Evolutionary conservation across 2,797 vertebrate species (phyloP).

Genomic region (Trachurus trachurus): DNA sequence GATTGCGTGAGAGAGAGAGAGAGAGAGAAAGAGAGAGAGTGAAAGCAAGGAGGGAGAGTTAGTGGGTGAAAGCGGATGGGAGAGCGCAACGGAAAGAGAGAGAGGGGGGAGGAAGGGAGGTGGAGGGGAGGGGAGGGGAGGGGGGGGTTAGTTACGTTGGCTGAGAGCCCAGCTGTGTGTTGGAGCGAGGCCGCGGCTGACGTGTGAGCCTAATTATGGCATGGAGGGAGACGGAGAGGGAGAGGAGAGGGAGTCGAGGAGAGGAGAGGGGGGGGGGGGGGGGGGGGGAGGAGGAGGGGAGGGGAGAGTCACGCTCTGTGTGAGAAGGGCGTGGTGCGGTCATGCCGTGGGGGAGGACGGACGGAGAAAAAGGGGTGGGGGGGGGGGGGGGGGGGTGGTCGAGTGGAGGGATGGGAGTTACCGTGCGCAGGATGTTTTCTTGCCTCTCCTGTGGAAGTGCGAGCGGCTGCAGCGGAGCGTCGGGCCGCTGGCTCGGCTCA

Average conservation of each 20-base stretch:
- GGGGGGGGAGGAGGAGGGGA: background rate
- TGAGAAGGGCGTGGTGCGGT: slow-evolving; percentile 81
- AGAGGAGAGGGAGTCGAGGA: slow-evolving; percentile 52
- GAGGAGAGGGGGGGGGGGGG: no score
- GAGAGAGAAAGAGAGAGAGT: slow-evolving; percentile 50
- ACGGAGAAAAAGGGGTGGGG: background rate
- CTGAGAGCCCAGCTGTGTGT: slow-evolving; percentile 83
- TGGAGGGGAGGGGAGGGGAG: background rate
- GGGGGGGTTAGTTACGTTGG: slow-evolving; percentile 74
- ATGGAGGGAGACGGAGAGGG: slow-evolving; percentile 71
- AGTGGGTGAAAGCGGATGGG: slow-evolving; percentile 77
- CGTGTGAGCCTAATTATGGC: slow-evolving; percentile 86
- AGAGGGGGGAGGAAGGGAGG: background rate
- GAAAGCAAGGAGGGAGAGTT: slow-evolving; percentile 46
- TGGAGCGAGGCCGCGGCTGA: slow-evolving; percentile 83
- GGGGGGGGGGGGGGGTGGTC: no score
- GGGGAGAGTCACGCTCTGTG: slow-evolving; percentile 76
- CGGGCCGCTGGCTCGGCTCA: slow-evolving; percentile 73
- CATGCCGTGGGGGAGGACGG: slow-evolving; percentile 71
- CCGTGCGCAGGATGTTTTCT: slow-evolving; percentile 72
- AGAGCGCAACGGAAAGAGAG: slow-evolving; percentile 77
- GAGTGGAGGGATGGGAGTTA: background rate
- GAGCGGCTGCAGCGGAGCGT: slow-evolving; percentile 55
- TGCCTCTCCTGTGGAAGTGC: slow-evolving; percentile 53
- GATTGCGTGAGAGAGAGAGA: slow-evolving; percentile 61